Conservation (phyloP, 2,113 vertebrate species). For the Ageneiosus marmoratus region DNA sequence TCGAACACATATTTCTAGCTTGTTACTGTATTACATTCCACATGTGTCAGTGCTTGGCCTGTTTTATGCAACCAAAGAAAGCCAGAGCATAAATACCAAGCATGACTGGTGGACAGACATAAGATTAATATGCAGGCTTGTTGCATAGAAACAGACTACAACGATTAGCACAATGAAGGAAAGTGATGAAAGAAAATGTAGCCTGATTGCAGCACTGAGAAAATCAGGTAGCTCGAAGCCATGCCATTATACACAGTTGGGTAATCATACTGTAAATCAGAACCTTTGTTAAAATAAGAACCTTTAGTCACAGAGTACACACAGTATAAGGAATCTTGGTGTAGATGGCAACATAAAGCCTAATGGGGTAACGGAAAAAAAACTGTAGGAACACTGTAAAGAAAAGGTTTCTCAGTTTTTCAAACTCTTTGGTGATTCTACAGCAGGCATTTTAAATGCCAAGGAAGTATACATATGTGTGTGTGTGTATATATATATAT, state of each 20-base stretch:
- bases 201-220: slow-evolving; percentile 29
- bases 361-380: slow-evolving; percentile 5
- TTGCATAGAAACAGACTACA: slow-evolving; percentile 47
- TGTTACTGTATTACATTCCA: slow-evolving; percentile 55
- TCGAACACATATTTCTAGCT: slow-evolving; percentile 46
- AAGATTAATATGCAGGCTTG: slow-evolving; percentile 40
- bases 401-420: not conserved
- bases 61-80: slow-evolving; percentile 40
- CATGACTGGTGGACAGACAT: slow-evolving; percentile 20
- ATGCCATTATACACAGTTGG: slow-evolving; percentile 3
- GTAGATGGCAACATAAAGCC: not conserved
- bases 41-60: slow-evolving; percentile 49
- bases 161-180: slow-evolving; percentile 21
- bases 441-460: not conserved
- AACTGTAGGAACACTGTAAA: slow-evolving; percentile 8
- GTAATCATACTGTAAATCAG: slow-evolving; percentile 21
- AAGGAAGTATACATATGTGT: too few relatives aligned
- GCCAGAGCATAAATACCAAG: slow-evolving; percentile 37
- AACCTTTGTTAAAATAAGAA: slow-evolving; percentile 21
- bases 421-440: slow-evolving; percentile 2
- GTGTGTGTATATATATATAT: too few relatives aligned
- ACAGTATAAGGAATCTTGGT: slow-evolving; percentile 4
- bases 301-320: slow-evolving; percentile 24
- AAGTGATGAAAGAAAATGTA: slow-evolving; percentile 16
- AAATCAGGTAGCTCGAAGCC: slow-evolving; percentile 30